phyloP scores from a whole-genome alignment of 1,140 invertebrate species.

The Mamestra configurata region DNA sequence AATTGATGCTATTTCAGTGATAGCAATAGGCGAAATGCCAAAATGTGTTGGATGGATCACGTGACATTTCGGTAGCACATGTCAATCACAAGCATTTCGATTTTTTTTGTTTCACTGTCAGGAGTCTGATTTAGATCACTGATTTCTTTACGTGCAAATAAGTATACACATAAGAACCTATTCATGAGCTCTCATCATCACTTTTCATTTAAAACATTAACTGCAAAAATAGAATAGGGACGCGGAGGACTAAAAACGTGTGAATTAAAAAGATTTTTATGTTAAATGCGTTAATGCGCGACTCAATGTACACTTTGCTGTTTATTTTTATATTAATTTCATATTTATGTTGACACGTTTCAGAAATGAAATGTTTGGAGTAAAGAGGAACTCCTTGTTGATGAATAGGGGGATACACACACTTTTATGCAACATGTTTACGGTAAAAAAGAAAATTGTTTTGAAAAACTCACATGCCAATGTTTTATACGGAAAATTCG shows the following conservation, averaged over 20 bases:
- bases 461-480: too few relatives aligned
- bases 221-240: slow-evolving; percentile 50
- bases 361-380: slow-evolving; percentile 11
- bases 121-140: too few relatives aligned
- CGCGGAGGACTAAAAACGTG: slow-evolving; percentile 60
- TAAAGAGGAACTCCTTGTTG: not conserved
- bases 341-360: slow-evolving; percentile 31
- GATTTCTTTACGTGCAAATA: not conserved
- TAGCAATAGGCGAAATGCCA: too few relatives aligned
- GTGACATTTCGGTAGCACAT: too few relatives aligned
- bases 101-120: too few relatives aligned
- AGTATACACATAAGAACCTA: not conserved
- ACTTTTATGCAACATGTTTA: too few relatives aligned
- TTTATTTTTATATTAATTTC: slow-evolving; percentile 37
- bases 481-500: too few relatives aligned
- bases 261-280: slow-evolving; percentile 76
- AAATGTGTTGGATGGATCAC: too few relatives aligned
- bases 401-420: not conserved
- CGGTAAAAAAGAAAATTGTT: too few relatives aligned
- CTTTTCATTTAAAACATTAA: not conserved
- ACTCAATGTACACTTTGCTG: slow-evolving; percentile 42
- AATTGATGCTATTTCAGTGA: too few relatives aligned
- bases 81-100: too few relatives aligned
- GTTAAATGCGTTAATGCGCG: slow-evolving; percentile 69
- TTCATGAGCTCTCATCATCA: not conserved